A percentile compares a stretch with the other conserved stretches of the same genome.
These are phyloP conservation scores for Drosophila pseudoananassae DNA, from an alignment of 1,140 invertebrate species.

Conservation along the genomic window DNA sequence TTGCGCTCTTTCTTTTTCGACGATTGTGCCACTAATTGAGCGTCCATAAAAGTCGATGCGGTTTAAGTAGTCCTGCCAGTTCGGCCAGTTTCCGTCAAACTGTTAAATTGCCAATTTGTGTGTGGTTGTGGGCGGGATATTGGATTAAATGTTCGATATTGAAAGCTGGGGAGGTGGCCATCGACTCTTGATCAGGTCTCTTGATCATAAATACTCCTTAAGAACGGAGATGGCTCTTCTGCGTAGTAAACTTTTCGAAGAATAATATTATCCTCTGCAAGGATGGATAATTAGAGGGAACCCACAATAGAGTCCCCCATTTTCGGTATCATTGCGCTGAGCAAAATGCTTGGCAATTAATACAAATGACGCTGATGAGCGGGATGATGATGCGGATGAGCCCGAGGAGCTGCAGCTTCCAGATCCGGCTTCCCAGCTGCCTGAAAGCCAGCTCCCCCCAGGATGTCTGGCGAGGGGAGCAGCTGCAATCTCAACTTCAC, in stretches of 20 bases:
- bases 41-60: slow-evolving; percentile 52
- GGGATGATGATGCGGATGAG: slow-evolving; percentile 46
- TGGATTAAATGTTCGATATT: not conserved
- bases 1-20: slow-evolving; percentile 1
- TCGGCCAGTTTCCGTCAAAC: slow-evolving; percentile 34
- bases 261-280: not conserved
- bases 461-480: not conserved
- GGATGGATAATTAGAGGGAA: slow-evolving; percentile 26
- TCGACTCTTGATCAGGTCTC: not conserved
- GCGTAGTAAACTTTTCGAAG: too few species aligned
- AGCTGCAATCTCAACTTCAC: slow-evolving; percentile 80
- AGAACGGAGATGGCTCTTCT: too few species aligned
- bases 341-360: slow-evolving; percentile 79
- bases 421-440: slow-evolving; percentile 17
- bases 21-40: slow-evolving; percentile 62
- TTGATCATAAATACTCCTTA: too few species aligned
- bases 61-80: slow-evolving; percentile 10
- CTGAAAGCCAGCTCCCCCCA: slow-evolving; percentile 35
- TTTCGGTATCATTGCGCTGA: slow-evolving; percentile 76
- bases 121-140: not conserved
- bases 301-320: slow-evolving; percentile 36
- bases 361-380: slow-evolving; percentile 78
- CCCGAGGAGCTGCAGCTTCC: slow-evolving; percentile 16
- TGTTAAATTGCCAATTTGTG: slow-evolving; percentile 44
- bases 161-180: too few species aligned